Evolutionary conservation across 2,797 vertebrate species (phyloP).

Genomic region (Gambelia wislizenii): DNA sequence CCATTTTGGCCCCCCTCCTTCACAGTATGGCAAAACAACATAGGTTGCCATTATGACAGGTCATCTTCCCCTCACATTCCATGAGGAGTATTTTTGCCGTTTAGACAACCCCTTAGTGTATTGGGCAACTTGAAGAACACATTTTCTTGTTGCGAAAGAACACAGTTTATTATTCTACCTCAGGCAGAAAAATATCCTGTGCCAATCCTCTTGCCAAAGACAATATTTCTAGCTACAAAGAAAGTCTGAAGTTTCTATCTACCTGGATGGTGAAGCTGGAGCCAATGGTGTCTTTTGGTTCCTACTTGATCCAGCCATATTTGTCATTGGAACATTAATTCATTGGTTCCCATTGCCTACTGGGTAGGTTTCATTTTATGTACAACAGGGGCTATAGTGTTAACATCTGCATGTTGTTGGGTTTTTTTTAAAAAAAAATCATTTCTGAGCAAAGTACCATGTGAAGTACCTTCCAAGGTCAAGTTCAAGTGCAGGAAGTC

Average conservation of each 20-base stretch:
- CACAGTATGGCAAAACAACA: no score
- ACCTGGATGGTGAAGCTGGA: background rate
- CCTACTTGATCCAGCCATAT: background rate
- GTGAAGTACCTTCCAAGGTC: slow-evolving; percentile 62
- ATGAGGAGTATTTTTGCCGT: no score
- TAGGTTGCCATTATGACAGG: no score
- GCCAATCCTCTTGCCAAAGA: background rate
- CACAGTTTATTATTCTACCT: background rate
- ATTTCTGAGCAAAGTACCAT: slow-evolving; percentile 45
- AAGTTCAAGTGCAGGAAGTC: slow-evolving; percentile 67
- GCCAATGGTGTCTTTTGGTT: background rate
- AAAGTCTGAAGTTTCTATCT: background rate
- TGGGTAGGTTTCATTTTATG: background rate
- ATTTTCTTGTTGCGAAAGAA: background rate
- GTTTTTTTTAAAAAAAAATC: slow-evolving; percentile 55
- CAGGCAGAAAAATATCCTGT: background rate
- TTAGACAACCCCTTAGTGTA: no score
- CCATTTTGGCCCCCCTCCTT: no score
- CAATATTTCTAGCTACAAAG: background rate
- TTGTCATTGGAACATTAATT: background rate
- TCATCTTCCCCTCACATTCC: no score
- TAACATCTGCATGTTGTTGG: slow-evolving; percentile 48
- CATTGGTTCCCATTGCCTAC: background rate
- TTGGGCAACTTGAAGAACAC: no score
- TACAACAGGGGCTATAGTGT: slow-evolving; percentile 30